phyloP scores from a whole-genome alignment of 1,140 invertebrate genomes.

The Neodiprion lecontei region DNA sequence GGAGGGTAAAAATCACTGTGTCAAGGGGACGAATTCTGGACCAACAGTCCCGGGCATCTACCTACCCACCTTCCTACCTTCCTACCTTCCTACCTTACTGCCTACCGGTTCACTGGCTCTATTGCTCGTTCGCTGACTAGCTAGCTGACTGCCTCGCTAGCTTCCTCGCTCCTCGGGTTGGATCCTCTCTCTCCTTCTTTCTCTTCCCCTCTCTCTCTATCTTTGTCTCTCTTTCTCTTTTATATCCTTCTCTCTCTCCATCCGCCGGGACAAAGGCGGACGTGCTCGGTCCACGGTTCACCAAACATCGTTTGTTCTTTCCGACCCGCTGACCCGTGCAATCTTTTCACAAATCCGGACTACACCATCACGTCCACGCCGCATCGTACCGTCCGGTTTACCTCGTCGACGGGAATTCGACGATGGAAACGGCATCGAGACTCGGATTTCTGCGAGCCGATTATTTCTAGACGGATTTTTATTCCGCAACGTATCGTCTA shows the following conservation, averaged over 20 bases:
- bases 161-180: neutral
- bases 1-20: neutral
- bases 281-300: constrained; percentile 55
- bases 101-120: neutral
- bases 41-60: neutral
- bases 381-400: no score
- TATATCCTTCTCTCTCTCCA: neutral
- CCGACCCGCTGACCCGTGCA: constrained; percentile 57
- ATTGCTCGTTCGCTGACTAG: neutral
- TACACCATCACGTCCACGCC: constrained; percentile 43
- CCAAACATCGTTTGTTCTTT: constrained; percentile 61
- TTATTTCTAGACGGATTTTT: no score
- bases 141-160: neutral
- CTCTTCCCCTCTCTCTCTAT: constrained; percentile 6
- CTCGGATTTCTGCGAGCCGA: no score
- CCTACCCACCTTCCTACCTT: no score
- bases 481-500: no score
- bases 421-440: no score
- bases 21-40: neutral
- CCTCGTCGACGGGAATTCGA: no score
- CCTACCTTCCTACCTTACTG: no score
- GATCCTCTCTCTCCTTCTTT: neutral
- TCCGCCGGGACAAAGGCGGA: constrained; percentile 26
- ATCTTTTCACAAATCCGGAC: constrained; percentile 62
- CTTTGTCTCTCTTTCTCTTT: neutral